Base-by-base conservation (phyloP, 2,113 vertebrate species). In the Aspidoscelis tigris region DNA sequence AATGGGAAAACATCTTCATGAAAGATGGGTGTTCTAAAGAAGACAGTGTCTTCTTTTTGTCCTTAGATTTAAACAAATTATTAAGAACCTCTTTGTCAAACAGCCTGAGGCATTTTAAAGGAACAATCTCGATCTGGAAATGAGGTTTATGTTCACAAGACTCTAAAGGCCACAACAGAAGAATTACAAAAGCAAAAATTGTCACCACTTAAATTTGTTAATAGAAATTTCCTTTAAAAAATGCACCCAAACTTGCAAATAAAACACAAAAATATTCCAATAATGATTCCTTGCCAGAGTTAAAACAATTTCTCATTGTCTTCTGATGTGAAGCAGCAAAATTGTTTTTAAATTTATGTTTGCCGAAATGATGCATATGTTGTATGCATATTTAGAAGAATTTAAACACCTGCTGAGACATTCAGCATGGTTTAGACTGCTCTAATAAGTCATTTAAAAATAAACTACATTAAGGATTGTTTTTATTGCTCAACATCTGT, bases 161-260 rank as follows among this genome's bases (percentile, higher is more conserved):
- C 33, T 33, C 33, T 33, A 33, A 33, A 33, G 33, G 33, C 33
- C 33, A 33, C 33, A 33, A 50, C 47, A 50, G 47, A 50, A 50
- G 47, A 50, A 50, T 6, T 50, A 9, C 47, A 50, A 50, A 50
- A 50, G 47, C 2, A 50, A 50, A 50, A 50, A 50, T 9, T 50
- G 47, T 50, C 8, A 9, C 8, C 47, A 50, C 47, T 50, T 33
- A 33, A 33, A 33, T 33, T 33, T 50, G 47, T 50, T 9, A 50
- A 50, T 50, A 50, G 8, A 50, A 50, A 50, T 93, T 91, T 94
- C 91, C 84, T 95, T 93, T 90, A 93, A 84, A 92, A 86, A 91
- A 94, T 92, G 86, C 90, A 93, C 3, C 78, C 75, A 92, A 93
- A 94, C 92, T 91, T 90, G 83, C 91, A 90, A 90, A 95, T 89